Evolutionary conservation across 2,888 invertebrate genomes (phyloP), one percentile per base, ranked within the genome.

Genomic region (Drosophila monieri): DNA sequence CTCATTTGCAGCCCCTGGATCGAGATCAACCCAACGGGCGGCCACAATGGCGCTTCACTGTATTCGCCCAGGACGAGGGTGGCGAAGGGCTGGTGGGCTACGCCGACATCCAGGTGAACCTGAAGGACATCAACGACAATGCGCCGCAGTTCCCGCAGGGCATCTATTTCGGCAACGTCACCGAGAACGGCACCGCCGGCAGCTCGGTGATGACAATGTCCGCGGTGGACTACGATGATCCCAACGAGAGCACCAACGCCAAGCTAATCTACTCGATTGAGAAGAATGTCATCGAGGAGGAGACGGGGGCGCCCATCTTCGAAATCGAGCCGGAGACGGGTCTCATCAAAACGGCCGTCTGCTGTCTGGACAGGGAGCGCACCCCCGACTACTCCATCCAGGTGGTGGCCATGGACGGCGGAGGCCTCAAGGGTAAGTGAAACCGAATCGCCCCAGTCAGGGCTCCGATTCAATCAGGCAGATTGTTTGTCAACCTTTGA

Each of bases 171-270:
- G 97, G 97, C 65, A 98, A 97, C 91, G 98, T 98, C 43, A 97
- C 97, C 10, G 98, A 99, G 92, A 98, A 98, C 91, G 98, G 98
- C 80, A 97, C 97, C n/a, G 96, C 97, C 88, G 98, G 97, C 77
- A 97, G 97, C 96, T 96, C 97, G 61, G 98, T 99, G 72, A 98
- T 98, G 98, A 98, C 98, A 55, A 98, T 98, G 96, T 97, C 97
- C 46, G 98, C 98, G 25, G 96, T 97, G 51, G 99, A 99, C 92
- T 97, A 97, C 90, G 99, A 99, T 91, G 98, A 98, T 91, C 98
- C 98, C 23, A 96, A 95, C 72, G 98, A 98, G 93, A 97, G 98
- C 77, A 96, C 97, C 75, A 98, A 99, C 91, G 98, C 99, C 8
- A 96, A 96, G 87, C 93, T 99, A 72, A 95, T 97, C 80, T 99